phyloP scores from a whole-genome alignment of 2,797 vertebrate genomes.

The Eulemur mongoz region DNA sequence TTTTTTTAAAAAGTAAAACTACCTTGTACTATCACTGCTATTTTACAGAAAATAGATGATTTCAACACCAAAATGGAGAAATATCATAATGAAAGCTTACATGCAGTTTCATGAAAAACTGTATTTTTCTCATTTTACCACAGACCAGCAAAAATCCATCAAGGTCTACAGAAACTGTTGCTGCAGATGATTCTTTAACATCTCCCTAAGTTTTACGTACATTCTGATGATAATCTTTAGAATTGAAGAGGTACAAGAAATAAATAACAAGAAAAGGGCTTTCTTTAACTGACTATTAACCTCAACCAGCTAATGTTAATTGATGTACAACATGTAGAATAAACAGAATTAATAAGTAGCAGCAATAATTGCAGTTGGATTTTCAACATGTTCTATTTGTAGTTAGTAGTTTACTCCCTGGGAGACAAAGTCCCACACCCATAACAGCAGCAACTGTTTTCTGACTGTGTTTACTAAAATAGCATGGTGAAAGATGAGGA shows the following conservation, averaged over 20 bases:
- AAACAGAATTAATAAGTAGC: neutral
- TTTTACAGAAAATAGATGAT: neutral
- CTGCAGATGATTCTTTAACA: neutral
- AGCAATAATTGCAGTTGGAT: neutral
- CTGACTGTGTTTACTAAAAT: conserved; percentile 16
- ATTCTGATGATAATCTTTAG: neutral
- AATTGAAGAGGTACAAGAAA: neutral
- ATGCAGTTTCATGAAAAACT: neutral
- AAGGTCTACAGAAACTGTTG: neutral
- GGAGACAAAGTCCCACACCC: neutral
- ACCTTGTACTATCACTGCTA: neutral
- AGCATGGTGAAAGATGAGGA: neutral
- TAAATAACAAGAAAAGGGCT: neutral
- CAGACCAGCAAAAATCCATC: neutral
- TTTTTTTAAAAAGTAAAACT: neutral
- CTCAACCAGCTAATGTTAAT: neutral
- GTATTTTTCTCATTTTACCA: neutral
- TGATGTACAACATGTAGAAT: neutral
- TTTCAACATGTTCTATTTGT: conserved; percentile 2
- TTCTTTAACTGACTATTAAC: neutral
- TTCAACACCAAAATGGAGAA: neutral
- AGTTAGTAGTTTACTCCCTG: neutral
- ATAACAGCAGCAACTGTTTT: neutral
- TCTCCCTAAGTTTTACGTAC: neutral
- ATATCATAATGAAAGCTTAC: neutral